These are phyloP conservation scores for Albula glossodonta DNA, from an alignment of 2,113 vertebrate species.

Conservation along the genomic window DNA sequence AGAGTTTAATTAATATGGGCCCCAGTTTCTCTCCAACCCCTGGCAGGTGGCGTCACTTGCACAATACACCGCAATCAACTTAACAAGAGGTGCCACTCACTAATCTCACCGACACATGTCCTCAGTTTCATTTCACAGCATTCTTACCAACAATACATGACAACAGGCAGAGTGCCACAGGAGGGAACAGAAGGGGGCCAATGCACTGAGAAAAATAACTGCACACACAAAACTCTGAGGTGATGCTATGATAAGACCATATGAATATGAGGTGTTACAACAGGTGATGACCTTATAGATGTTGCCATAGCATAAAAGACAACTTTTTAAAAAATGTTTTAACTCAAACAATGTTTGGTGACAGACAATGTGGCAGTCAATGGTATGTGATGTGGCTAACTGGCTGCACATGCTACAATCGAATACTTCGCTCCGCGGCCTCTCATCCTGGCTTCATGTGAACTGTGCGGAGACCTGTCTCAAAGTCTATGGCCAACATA, in stretches of 20 bases:
- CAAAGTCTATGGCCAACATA: constrained; percentile 37
- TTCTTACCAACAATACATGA: constrained; percentile 20
- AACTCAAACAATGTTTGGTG: no score
- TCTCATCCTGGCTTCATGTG: constrained; percentile 45
- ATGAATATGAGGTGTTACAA: no score
- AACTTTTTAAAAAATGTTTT: no score
- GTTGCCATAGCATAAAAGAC: no score
- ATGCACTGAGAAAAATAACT: no score
- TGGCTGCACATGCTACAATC: no score
- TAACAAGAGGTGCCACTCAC: constrained; percentile 40
- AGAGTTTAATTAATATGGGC: constrained; percentile 62
- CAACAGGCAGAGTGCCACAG: constrained; percentile 25
- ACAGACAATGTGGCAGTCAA: no score
- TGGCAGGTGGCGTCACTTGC: constrained; percentile 39
- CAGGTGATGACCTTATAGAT: no score
- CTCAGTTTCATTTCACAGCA: constrained; percentile 14
- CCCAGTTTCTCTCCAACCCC: constrained; percentile 42
- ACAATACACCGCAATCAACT: constrained; percentile 36
- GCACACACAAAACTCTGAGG: no score
- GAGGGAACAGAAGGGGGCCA: background rate
- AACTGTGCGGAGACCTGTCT: constrained; percentile 41
- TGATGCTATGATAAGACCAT: no score
- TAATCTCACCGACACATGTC: constrained; percentile 34
- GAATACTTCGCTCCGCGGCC: constrained; percentile 25
- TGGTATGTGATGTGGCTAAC: no score